Percentiles rank a stretch among this genome's conserved stretches.
These are phyloP conservation scores for Rhinichthys klamathensis DNA, from an alignment of 2,113 vertebrate genomes.

Conservation along the genomic window DNA sequence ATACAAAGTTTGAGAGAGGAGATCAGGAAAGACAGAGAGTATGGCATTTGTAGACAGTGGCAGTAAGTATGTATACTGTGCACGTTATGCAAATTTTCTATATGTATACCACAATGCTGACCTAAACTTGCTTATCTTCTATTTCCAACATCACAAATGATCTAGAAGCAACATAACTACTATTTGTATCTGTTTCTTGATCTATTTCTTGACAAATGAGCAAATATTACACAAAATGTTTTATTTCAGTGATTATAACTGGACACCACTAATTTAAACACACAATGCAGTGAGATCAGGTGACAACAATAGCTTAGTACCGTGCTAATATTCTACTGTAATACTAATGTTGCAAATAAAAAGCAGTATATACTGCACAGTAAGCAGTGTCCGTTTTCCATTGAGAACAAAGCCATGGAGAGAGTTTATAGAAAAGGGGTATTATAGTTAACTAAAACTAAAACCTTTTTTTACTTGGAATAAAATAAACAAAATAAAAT, in stretches of 20 bases:
- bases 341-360: neutral
- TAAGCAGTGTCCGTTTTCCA: no score
- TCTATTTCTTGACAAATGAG: neutral
- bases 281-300: neutral
- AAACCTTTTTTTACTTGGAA: no score
- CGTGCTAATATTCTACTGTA: neutral
- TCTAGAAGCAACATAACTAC: neutral
- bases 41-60: neutral
- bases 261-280: neutral
- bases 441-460: no score
- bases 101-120: neutral
- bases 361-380: no score
- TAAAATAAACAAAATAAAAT: no score
- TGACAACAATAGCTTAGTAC: neutral
- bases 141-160: neutral
- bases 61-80: neutral
- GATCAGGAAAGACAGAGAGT: neutral
- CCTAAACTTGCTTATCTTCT: neutral
- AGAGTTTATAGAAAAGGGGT: no score
- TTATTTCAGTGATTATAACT: neutral
- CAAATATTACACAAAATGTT: neutral
- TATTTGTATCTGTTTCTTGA: neutral
- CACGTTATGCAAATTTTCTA: neutral
- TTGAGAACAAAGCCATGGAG: no score
- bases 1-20: slow-evolving; percentile 16